These are phyloP conservation scores for Hydrocynus forskahlii DNA, from an alignment of 2,797 vertebrate genomes.

Conservation along the genomic window DNA sequence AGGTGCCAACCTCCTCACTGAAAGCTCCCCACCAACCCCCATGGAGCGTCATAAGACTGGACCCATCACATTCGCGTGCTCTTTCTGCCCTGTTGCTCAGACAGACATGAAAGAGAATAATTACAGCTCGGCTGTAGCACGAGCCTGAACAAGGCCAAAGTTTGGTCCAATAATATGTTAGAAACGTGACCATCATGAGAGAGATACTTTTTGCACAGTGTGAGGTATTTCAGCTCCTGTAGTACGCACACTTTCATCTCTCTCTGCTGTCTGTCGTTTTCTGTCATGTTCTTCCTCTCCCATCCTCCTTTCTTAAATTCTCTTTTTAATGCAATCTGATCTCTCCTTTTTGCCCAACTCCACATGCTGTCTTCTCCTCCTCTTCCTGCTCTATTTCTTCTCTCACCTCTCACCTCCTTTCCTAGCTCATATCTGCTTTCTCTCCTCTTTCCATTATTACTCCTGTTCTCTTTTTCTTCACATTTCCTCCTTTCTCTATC, in stretches of 20 bases:
- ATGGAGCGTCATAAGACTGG: slow-evolving; percentile 79
- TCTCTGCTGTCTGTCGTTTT: neutral
- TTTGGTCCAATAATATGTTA: neutral
- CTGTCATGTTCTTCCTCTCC: slow-evolving; percentile 38
- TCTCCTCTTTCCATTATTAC: neutral
- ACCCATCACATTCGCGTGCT: slow-evolving; percentile 76
- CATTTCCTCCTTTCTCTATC: neutral
- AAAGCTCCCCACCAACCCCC: slow-evolving; percentile 72
- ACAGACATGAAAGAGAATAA: slow-evolving; percentile 75
- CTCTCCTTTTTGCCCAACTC: neutral
- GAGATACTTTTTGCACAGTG: neutral
- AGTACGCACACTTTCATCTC: slow-evolving; percentile 38
- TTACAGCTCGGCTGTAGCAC: slow-evolving; percentile 60
- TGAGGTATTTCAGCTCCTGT: slow-evolving; percentile 49
- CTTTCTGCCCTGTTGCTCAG: slow-evolving; percentile 78
- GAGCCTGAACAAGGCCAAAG: neutral
- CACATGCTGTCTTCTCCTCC: neutral
- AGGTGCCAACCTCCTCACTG: slow-evolving; percentile 76
- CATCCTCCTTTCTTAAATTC: neutral
- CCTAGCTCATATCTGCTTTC: neutral
- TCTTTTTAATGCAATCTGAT: neutral
- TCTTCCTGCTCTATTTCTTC: neutral
- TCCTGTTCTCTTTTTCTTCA: neutral
- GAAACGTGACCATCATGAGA: slow-evolving; percentile 12
- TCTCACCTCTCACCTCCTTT: neutral